Evolutionary conservation across 2,888 invertebrate genomes (phyloP).

Genomic region (Aspidiotus destructor): DNA sequence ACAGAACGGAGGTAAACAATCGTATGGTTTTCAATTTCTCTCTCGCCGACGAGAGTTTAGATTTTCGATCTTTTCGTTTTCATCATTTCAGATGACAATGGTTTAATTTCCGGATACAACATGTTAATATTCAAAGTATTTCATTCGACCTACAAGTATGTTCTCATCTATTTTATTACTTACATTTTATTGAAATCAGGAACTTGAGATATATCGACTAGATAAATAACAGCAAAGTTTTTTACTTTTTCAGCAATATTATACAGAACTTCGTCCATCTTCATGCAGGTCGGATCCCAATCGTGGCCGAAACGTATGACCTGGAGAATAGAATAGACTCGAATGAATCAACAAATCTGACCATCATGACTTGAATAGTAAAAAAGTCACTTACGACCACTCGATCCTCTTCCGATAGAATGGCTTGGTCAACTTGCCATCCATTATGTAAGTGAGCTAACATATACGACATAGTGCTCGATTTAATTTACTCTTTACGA

Average conservation of each 20-base stretch:
- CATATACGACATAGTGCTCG: slow-evolving; percentile 90
- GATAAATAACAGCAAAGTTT: slow-evolving; percentile 94
- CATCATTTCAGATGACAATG: too few relatives aligned
- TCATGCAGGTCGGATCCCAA: slow-evolving; percentile 99
- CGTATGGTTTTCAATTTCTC: too few relatives aligned
- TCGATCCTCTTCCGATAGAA: slow-evolving; percentile 94
- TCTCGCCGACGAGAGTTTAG: too few relatives aligned
- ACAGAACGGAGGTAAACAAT: too few relatives aligned
- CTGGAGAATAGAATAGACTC: slow-evolving; percentile 45
- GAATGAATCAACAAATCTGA: neutral
- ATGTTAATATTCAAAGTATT: too few relatives aligned
- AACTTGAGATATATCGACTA: slow-evolving; percentile 95
- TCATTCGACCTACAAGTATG: too few relatives aligned
- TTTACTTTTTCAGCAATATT: slow-evolving; percentile 96
- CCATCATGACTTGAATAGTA: neutral
- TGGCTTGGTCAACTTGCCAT: slow-evolving; percentile 99
- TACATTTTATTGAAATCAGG: slow-evolving; percentile 99
- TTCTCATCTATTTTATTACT: slow-evolving; percentile 38
- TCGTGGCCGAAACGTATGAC: slow-evolving; percentile 97
- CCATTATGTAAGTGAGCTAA: slow-evolving; percentile 98
- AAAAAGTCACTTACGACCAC: slow-evolving; percentile 67
- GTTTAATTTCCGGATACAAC: too few relatives aligned
- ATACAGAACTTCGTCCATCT: slow-evolving; percentile 97
- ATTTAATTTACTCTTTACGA: too few relatives aligned
- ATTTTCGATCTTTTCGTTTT: too few relatives aligned